Percentiles rank a stretch among this genome's conserved stretches.
phyloP scores from a whole-genome alignment of 2,888 invertebrate genomes.

The Leistus spinibarbis region DNA sequence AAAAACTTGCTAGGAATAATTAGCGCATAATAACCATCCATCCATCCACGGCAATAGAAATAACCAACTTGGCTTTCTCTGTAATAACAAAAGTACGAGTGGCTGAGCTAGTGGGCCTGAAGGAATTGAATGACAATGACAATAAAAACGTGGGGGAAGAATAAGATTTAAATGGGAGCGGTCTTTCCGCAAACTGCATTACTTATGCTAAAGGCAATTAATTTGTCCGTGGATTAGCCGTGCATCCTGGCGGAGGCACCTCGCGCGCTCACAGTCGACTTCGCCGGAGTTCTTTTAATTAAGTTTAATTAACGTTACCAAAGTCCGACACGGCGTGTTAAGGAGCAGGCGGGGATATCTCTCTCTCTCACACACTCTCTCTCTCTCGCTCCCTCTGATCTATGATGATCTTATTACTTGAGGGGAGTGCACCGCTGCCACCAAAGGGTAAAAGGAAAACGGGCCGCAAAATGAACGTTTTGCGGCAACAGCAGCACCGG shows the following conservation, averaged over 20 bases:
- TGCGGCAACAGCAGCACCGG: conserved; percentile 49
- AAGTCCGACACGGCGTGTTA: conserved; percentile 56
- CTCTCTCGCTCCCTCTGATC: conserved; percentile 45
- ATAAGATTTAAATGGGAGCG: conserved; percentile 45
- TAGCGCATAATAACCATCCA: neutral
- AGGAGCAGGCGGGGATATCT: conserved; percentile 42
- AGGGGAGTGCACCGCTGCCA: conserved; percentile 44
- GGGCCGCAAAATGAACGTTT: conserved; percentile 51
- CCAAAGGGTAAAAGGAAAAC: conserved; percentile 48
- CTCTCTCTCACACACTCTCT: conserved; percentile 2
- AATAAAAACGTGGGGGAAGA: conserved; percentile 37
- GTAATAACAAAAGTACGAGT: neutral
- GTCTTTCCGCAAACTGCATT: conserved; percentile 50
- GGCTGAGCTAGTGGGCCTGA: neutral
- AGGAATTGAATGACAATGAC: conserved; percentile 2
- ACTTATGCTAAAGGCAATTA: conserved; percentile 58
- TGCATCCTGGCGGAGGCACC: conserved; percentile 56
- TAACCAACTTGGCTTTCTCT: neutral
- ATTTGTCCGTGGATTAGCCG: conserved; percentile 59
- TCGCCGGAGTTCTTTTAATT: conserved; percentile 59
- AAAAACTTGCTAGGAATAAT: conserved; percentile 13
- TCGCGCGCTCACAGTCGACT: conserved; percentile 44
- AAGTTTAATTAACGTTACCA: conserved; percentile 61
- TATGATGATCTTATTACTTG: conserved; percentile 53
- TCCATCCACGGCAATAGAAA: neutral